Evolutionary conservation across 2,888 invertebrate species (phyloP), one percentile per base, ranked within the genome.

Genomic region (Pelosia muscerda): DNA sequence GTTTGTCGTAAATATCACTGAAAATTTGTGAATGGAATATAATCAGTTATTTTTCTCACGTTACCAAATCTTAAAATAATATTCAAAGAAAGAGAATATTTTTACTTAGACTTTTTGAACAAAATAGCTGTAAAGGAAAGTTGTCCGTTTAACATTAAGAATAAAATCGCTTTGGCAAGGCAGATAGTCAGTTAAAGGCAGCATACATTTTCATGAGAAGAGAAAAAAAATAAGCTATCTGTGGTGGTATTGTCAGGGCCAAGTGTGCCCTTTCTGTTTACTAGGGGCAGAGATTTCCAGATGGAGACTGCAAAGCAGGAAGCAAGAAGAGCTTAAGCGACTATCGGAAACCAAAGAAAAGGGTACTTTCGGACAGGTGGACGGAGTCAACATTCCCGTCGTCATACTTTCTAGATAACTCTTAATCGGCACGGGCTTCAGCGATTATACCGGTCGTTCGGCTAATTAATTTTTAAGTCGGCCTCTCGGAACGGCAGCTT

Each of bases 381-480:
- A 74, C 86, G 81, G 75, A 87, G 89, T 87, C 81, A 86, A 90
- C 81, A 88, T 91, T 90, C 79, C 84, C 86, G 86, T 82, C 81
- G 76, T 83, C 79, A 74, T 74, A 76, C 78, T 78, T 79, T 74
- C 79, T 79, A 87, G 88, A 90, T 90, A 89, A 85, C 85, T 86
- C 83, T 86, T 89, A 92, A 93, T 92, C 90, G 87, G 81, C 85
- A 84, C 86, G 87, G 90, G 88, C 88, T 88, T 84, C 87, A 84
- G 85, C 89, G 92, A 93, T 95, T 95, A 95, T 92, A 92, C 92
- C 92, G 92, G 93, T 93, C 91, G 91, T 94, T 92, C 90, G 92
- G 91, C 90, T 95, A 95, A 95, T 95, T 95, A 95, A 95, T 95
- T 95, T 95, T 95, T 93, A 95, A 95, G 93, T 93, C 94, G 84